A percentile compares a stretch with the other conserved stretches of the same genome.
These are phyloP conservation scores for Melanotaenia nigrans DNA, from an alignment of 2,797 vertebrate genomes.

Conservation along the genomic window DNA sequence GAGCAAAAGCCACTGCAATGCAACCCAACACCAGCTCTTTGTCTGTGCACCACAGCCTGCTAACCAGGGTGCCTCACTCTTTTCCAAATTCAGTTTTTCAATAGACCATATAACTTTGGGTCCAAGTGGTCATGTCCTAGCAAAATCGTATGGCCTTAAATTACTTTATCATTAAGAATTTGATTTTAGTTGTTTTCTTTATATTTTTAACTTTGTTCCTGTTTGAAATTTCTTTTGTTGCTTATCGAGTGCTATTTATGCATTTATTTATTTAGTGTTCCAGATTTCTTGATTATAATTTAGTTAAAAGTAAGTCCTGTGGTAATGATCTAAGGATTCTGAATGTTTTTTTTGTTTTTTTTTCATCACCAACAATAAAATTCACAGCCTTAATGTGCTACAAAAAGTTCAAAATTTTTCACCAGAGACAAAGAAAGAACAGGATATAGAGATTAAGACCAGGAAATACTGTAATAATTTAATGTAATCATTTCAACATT, in stretches of 20 bases:
- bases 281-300: background rate
- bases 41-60: conserved; percentile 57
- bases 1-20: conserved; percentile 73
- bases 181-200: background rate
- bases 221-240: background rate
- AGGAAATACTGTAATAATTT: conserved; percentile 16
- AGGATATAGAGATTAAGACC: conserved; percentile 40
- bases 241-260: background rate
- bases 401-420: conserved; percentile 30
- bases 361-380: conserved; percentile 62
- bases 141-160: conserved; percentile 1
- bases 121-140: background rate
- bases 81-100: conserved; percentile 34
- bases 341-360: conserved; percentile 29
- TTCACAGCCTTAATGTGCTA: conserved; percentile 63
- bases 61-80: conserved; percentile 39
- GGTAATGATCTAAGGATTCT: conserved; percentile 21
- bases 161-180: background rate
- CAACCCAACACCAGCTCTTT: conserved; percentile 80
- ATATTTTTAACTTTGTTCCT: conserved; percentile 8
- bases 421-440: conserved; percentile 54
- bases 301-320: background rate
- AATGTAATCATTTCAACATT: conserved; percentile 15
- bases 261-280: background rate
- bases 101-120: conserved; percentile 10